Evolutionary conservation across 2,888 invertebrate species (phyloP).

Genomic region (Dasysyrphus tricinctus): DNA sequence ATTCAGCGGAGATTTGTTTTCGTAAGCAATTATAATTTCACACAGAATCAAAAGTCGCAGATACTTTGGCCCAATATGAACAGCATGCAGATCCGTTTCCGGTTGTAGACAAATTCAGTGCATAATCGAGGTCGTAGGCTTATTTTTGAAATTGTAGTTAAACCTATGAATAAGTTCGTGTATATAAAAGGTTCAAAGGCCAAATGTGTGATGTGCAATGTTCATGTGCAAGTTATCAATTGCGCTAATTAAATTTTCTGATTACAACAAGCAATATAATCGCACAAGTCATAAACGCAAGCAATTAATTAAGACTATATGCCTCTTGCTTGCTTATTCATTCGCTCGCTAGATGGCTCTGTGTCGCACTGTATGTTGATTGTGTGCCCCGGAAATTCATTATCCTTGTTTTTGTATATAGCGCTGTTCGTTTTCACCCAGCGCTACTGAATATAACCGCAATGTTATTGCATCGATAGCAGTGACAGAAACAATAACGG

Average conservation of each 20-base stretch:
- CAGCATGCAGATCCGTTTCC: neutral
- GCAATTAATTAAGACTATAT: constrained; percentile 62
- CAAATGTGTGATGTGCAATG: neutral
- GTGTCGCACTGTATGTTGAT: neutral
- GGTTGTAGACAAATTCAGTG: neutral
- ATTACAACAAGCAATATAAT: constrained; percentile 69
- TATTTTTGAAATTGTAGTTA: neutral
- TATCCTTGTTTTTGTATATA: constrained; percentile 27
- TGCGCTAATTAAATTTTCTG: constrained; percentile 71
- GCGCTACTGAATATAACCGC: constrained; percentile 15
- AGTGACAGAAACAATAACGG: constrained; percentile 52
- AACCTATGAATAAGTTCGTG: neutral
- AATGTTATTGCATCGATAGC: constrained; percentile 29
- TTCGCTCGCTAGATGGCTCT: constrained; percentile 8
- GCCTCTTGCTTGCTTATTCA: neutral
- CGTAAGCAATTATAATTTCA: constrained; percentile 36
- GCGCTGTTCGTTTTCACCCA: neutral
- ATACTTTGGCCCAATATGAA: neutral
- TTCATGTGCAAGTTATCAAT: constrained; percentile 50
- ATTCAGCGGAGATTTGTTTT: constrained; percentile 38
- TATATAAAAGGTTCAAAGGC: neutral
- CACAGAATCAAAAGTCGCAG: constrained; percentile 21
- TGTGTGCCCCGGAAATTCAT: constrained; percentile 38
- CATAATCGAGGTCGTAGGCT: neutral
- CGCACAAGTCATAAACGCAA: constrained; percentile 68